Conservation (phyloP, 2,888 invertebrate species). For the Pseudococcus longispinus region DNA sequence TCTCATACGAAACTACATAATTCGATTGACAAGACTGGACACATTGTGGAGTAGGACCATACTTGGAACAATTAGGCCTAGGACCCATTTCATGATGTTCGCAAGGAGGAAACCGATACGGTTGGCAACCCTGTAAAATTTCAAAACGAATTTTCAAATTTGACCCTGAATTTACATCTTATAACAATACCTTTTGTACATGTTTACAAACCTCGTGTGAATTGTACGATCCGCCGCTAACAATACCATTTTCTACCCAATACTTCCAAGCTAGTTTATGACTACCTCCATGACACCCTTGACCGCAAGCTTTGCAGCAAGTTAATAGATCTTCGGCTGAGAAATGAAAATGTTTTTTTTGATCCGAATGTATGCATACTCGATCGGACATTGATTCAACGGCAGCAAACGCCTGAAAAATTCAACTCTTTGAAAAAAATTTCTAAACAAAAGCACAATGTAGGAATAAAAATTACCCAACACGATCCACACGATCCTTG, state of each 20-base stretch:
- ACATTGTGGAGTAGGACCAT: constrained; percentile 81
- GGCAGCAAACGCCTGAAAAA: constrained; percentile 79
- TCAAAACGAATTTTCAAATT: not conserved
- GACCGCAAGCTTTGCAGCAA: constrained; percentile 79
- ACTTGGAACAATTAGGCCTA: constrained; percentile 72
- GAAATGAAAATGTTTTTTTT: constrained; percentile 73
- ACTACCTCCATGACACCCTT: constrained; percentile 82
- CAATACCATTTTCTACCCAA: constrained; percentile 82
- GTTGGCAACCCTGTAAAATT: constrained; percentile 74
- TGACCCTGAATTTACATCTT: not conserved
- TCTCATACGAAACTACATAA: constrained; percentile 73
- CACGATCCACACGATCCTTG: constrained; percentile 94
- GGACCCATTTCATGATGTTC: constrained; percentile 88
- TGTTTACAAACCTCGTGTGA: constrained; percentile 67
- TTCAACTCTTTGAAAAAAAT: constrained; percentile 54
- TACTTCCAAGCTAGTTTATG: constrained; percentile 81
- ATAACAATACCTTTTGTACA: not conserved
- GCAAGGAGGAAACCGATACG: constrained; percentile 84
- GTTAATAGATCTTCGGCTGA: constrained; percentile 84
- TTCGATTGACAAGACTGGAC: constrained; percentile 70
- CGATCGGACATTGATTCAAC: constrained; percentile 91
- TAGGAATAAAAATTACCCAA: constrained; percentile 65
- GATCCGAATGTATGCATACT: constrained; percentile 81
- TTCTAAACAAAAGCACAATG: not conserved
- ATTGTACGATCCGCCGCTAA: constrained; percentile 83